A percentile compares a stretch with the other conserved stretches of the same genome.
These are phyloP conservation scores for Drosophila quinaria DNA, from an alignment of 2,888 invertebrate species.

Conservation along the genomic window DNA sequence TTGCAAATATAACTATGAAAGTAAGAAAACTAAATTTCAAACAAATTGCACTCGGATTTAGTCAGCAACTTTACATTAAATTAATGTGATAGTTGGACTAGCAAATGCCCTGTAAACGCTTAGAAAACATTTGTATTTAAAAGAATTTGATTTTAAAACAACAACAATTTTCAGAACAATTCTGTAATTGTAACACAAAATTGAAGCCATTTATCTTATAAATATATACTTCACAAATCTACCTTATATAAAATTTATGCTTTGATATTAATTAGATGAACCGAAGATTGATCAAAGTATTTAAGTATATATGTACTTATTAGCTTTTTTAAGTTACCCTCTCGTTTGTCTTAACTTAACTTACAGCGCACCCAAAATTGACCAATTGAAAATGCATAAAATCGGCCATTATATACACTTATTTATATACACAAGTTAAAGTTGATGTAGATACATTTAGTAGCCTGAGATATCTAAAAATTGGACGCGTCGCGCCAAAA, in stretches of 20 bases:
- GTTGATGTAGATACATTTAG: constrained; percentile 34
- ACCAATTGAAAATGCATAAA: constrained; percentile 77
- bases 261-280: too few relatives aligned
- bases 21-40: constrained; percentile 9
- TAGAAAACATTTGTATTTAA: neutral
- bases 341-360: neutral
- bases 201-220: too few relatives aligned
- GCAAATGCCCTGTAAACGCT: neutral
- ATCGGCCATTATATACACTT: constrained; percentile 15
- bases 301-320: too few relatives aligned
- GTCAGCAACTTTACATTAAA: neutral
- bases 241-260: too few relatives aligned
- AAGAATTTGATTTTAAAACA: neutral
- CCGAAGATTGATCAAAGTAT: too few relatives aligned
- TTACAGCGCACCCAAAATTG: neutral
- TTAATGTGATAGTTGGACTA: neutral
- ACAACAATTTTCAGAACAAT: too few relatives aligned
- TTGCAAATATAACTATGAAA: constrained; percentile 27
- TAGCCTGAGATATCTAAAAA: constrained; percentile 45
- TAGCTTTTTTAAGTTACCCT: neutral
- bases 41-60: constrained; percentile 33
- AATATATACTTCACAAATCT: too few relatives aligned
- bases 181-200: too few relatives aligned
- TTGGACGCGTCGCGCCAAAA: constrained; percentile 60
- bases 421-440: constrained; percentile 5